phyloP scores from a whole-genome alignment of 2,113 vertebrate species.

The Nerophis lumbriciformis region DNA sequence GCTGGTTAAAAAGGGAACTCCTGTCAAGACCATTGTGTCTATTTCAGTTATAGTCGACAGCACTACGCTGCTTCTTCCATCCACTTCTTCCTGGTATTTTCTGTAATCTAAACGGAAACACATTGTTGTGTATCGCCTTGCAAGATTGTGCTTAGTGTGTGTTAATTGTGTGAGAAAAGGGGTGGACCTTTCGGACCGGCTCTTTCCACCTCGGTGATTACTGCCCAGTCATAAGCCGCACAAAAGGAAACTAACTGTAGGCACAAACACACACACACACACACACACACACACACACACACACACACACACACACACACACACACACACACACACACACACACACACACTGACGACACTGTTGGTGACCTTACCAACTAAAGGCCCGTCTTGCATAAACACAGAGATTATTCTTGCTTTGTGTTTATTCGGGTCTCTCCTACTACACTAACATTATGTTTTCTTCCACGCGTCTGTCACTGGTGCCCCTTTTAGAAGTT shows the following conservation, averaged over 20 bases:
- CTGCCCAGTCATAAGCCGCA: slow-evolving; percentile 44
- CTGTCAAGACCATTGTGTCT: slow-evolving; percentile 55
- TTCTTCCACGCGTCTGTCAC: slow-evolving; percentile 48
- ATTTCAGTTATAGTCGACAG: slow-evolving; percentile 37
- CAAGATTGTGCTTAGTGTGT: slow-evolving; percentile 19
- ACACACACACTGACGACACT: slow-evolving; percentile 37
- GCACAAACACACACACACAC: slow-evolving; percentile 8
- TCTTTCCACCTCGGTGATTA: slow-evolving; percentile 60
- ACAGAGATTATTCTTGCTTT: slow-evolving; percentile 58
- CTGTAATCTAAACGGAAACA: slow-evolving; percentile 32
- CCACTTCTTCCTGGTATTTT: slow-evolving; percentile 29
- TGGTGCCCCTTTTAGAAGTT: slow-evolving; percentile 35
- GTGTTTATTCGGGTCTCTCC: slow-evolving; percentile 20
- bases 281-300: too few species aligned
- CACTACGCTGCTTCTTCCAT: slow-evolving; percentile 6
- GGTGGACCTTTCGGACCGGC: slow-evolving; percentile 50
- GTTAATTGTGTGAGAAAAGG: slow-evolving; percentile 27
- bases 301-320: slow-evolving; percentile 7
- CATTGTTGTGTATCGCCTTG: slow-evolving; percentile 19
- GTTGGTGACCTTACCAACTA: slow-evolving; percentile 48
- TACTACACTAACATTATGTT: slow-evolving; percentile 4
- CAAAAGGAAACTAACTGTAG: slow-evolving; percentile 49
- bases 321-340: slow-evolving; percentile 18
- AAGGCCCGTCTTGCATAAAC: slow-evolving; percentile 51
- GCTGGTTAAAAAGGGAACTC: slow-evolving; percentile 35